A percentile compares a stretch with the other conserved stretches of the same genome.
Evolutionary conservation across 2,888 invertebrate genomes (phyloP).

Genomic region (Heterodera filipjevi): DNA sequence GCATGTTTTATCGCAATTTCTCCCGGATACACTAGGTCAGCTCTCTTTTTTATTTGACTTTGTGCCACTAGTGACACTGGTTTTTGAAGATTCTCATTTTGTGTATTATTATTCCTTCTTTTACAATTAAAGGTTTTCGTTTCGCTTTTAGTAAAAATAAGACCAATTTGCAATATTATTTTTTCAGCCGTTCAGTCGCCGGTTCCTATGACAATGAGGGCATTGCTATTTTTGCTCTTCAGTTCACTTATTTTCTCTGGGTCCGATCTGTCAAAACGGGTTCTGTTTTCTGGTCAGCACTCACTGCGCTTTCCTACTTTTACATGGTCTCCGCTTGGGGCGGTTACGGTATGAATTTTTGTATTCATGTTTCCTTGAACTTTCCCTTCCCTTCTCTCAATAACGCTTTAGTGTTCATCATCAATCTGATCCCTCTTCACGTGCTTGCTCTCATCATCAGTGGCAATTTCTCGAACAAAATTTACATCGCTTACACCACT

Average conservation of each 20-base stretch:
- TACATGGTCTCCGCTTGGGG: conserved; percentile 99
- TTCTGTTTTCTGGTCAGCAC: conserved; percentile 91
- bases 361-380: conserved; percentile 66
- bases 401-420: conserved; percentile 84
- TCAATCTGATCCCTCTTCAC: conserved; percentile 96
- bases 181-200: conserved; percentile 85
- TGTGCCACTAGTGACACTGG: not conserved
- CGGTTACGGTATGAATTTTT: conserved; percentile 84
- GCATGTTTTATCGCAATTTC: conserved; percentile 97
- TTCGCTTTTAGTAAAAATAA: too few relatives aligned
- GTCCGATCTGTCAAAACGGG: conserved; percentile 96
- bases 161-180: too few relatives aligned
- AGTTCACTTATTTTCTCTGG: conserved; percentile 95
- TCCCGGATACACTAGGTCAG: conserved; percentile 86
- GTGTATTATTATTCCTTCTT: too few relatives aligned
- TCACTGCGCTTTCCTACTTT: conserved; percentile 93
- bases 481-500: conserved; percentile 80
- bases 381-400: too few relatives aligned
- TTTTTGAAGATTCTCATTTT: too few relatives aligned
- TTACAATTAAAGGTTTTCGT: too few relatives aligned
- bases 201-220: conserved; percentile 99
- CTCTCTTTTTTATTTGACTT: not conserved
- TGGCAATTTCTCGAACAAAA: conserved; percentile 87
- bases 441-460: conserved; percentile 86
- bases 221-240: conserved; percentile 97